Percentiles rank a stretch among this genome's conserved stretches.
Evolutionary conservation across 37 sponge, comb jelly and placozoan species (phyloP).

Genomic region (Hexactinellida sp.): DNA sequence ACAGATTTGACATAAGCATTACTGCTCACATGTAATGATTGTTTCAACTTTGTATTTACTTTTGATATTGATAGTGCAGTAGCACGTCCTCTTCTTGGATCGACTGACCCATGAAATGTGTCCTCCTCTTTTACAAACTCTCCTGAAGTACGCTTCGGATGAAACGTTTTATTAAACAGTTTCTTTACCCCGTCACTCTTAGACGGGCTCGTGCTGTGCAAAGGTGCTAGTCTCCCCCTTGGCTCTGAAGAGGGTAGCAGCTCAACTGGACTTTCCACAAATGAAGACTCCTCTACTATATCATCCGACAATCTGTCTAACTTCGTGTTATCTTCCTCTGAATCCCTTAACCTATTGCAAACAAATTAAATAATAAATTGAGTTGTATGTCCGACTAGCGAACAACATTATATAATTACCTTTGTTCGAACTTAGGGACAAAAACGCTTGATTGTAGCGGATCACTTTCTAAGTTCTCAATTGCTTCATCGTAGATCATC

Average conservation of each 20-base stretch:
- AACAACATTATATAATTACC: too few relatives aligned
- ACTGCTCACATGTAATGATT: too few relatives aligned
- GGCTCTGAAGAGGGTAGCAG: conserved; percentile 6
- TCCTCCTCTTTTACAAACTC: background rate
- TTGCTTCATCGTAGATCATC: conserved; percentile 11
- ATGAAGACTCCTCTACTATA: background rate
- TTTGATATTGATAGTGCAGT: background rate
- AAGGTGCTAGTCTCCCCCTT: background rate
- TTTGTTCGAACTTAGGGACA: background rate
- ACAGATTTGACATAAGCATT: background rate
- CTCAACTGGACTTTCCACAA: background rate
- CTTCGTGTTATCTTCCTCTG: background rate
- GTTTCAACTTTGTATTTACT: background rate
- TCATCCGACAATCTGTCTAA: too few relatives aligned
- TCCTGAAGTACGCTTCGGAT: background rate
- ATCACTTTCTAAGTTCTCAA: conserved; percentile 10
- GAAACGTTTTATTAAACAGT: background rate
- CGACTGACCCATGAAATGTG: background rate
- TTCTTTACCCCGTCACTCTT: background rate
- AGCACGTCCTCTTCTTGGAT: background rate
- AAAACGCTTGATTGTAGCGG: background rate
- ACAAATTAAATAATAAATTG: background rate
- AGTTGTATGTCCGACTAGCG: too few relatives aligned
- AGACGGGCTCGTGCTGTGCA: background rate
- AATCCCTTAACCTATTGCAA: background rate